phyloP scores from a whole-genome alignment of 2,113 vertebrate species.

The Reinhardtius hippoglossoides region DNA sequence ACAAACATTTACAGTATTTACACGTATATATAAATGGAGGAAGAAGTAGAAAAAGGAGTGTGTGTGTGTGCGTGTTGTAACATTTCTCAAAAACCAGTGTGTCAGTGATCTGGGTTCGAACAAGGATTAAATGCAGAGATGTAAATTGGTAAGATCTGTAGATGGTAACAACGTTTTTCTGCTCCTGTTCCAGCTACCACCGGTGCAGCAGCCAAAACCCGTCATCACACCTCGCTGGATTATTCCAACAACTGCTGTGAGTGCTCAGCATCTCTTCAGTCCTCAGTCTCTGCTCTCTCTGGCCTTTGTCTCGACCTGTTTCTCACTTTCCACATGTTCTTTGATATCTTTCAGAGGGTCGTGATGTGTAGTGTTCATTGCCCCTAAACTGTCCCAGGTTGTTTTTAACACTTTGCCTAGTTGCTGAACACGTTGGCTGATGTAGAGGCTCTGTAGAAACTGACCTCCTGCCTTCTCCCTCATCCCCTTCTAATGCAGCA shows the following conservation, averaged over 20 bases:
- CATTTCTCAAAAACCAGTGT: too few species aligned
- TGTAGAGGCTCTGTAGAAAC: slow-evolving; percentile 30
- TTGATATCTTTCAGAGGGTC: not conserved
- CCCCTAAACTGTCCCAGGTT: too few species aligned
- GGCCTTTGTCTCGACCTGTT: not conserved
- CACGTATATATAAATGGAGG: too few species aligned
- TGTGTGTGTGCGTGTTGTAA: too few species aligned
- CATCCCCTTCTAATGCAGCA: slow-evolving; percentile 78
- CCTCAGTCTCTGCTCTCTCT: not conserved
- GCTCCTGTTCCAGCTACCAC: slow-evolving; percentile 59
- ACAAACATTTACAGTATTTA: too few species aligned
- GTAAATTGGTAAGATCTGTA: not conserved
- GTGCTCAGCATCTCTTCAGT: slow-evolving; percentile 31
- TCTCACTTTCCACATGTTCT: not conserved
- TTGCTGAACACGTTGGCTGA: slow-evolving; percentile 8
- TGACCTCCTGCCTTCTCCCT: slow-evolving; percentile 40
- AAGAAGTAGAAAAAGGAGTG: too few species aligned
- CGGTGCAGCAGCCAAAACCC: slow-evolving; percentile 84
- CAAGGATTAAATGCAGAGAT: too few species aligned
- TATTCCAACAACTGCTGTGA: slow-evolving; percentile 87
- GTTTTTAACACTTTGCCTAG: slow-evolving; percentile 4
- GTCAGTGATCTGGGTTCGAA: too few species aligned
- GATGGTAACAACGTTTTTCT: not conserved
- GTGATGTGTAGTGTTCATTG: not conserved
- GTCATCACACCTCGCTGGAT: slow-evolving; percentile 91